A percentile compares a stretch with the other conserved stretches of the same genome.
phyloP scores from a whole-genome alignment of 1,140 invertebrate species.

The Drosophila eugracilis region DNA sequence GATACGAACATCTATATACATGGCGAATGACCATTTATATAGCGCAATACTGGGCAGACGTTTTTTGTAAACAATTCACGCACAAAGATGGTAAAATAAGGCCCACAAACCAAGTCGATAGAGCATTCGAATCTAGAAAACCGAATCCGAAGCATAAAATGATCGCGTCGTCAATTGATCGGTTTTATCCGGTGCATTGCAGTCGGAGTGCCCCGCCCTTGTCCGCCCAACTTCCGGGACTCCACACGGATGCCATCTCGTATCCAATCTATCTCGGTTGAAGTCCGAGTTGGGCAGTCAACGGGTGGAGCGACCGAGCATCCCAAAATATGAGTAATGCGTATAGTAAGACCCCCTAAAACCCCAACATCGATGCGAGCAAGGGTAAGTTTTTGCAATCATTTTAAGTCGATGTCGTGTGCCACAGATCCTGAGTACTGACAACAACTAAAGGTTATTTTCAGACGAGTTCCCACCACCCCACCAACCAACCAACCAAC shows the following conservation, averaged over 20 bases:
- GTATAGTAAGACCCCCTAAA: conserved; percentile 38
- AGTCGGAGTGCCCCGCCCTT: too few species aligned
- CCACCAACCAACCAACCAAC: conserved; percentile 19
- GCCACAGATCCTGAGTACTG: conserved; percentile 54
- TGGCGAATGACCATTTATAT: conserved; percentile 61
- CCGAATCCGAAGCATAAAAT: conserved; percentile 57
- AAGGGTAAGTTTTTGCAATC: conserved; percentile 55
- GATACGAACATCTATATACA: conserved; percentile 52
- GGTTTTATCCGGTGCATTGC: conserved; percentile 15
- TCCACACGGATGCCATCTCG: not conserved
- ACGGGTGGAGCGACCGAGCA: conserved; percentile 3
- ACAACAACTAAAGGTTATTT: conserved; percentile 71
- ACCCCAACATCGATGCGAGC: conserved; percentile 38
- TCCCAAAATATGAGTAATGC: conserved; percentile 15
- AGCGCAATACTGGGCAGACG: conserved; percentile 83
- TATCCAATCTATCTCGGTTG: too few species aligned
- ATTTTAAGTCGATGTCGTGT: conserved; percentile 53
- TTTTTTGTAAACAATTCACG: conserved; percentile 85
- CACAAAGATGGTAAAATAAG: conserved; percentile 84
- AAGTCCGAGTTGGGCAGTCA: conserved; percentile 29
- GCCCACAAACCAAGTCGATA: conserved; percentile 68
- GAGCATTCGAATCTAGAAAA: conserved; percentile 19
- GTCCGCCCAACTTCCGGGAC: conserved; percentile 42
- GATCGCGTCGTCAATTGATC: conserved; percentile 61
- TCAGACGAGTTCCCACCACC: conserved; percentile 50